Percentiles rank a stretch among this genome's conserved stretches.
These are phyloP conservation scores for Aleiodes leptofemur DNA, from an alignment of 2,888 invertebrate species.

Conservation along the genomic window DNA sequence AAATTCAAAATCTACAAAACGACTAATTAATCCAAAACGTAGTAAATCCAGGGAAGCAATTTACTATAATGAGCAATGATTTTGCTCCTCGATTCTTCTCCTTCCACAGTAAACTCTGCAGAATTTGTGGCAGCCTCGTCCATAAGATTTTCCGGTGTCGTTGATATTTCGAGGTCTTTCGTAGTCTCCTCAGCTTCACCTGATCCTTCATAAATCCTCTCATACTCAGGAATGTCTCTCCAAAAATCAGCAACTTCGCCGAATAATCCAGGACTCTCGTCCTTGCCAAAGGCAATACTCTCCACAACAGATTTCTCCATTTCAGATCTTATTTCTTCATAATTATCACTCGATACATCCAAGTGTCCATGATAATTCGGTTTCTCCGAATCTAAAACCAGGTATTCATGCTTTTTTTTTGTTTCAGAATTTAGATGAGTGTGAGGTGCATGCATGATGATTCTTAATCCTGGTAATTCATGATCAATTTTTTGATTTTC, in stretches of 20 bases:
- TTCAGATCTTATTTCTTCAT: constrained; percentile 43
- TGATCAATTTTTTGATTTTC: not conserved
- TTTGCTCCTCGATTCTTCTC: constrained; percentile 60
- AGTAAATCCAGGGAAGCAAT: constrained; percentile 69
- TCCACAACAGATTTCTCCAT: constrained; percentile 44
- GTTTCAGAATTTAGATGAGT: constrained; percentile 60
- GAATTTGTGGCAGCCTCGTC: constrained; percentile 19
- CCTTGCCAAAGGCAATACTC: constrained; percentile 55
- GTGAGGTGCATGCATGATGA: constrained; percentile 70
- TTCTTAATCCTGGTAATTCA: constrained; percentile 46
- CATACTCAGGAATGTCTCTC: constrained; percentile 54
- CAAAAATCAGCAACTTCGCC: constrained; percentile 67
- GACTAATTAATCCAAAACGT: constrained; percentile 60
- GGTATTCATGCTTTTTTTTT: constrained; percentile 63
- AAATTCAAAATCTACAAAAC: not conserved
- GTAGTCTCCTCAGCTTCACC: not conserved
- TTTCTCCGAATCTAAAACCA: constrained; percentile 62
- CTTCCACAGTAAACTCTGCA: constrained; percentile 48
- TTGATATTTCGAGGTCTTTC: not conserved
- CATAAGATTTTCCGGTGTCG: not conserved
- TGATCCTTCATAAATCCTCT: constrained; percentile 35
- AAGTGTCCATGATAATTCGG: constrained; percentile 66
- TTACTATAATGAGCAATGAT: constrained; percentile 69
- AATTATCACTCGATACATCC: constrained; percentile 42
- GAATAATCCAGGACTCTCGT: constrained; percentile 69